Evolutionary conservation across 2,113 vertebrate genomes (phyloP).

Genomic region (Peromyscus maniculatus): DNA sequence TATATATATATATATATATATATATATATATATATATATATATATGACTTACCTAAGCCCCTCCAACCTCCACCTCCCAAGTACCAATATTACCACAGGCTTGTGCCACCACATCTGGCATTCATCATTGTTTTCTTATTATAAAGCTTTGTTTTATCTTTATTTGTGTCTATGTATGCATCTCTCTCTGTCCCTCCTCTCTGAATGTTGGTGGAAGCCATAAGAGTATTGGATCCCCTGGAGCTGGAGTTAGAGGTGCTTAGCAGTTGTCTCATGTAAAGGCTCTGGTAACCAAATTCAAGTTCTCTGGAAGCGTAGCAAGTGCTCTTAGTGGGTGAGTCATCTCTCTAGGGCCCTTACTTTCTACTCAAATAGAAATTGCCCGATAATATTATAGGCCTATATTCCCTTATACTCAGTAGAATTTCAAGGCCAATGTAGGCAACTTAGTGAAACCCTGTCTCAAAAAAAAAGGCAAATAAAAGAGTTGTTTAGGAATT

Average conservation of each 20-base stretch:
- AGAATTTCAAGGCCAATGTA: neutral
- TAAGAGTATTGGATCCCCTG: neutral
- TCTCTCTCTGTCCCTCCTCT: neutral
- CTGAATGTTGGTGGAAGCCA: neutral
- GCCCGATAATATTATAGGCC: neutral
- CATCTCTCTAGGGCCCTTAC: neutral
- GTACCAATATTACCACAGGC: neutral
- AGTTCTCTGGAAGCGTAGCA: neutral
- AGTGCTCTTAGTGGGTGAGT: neutral
- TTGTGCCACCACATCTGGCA: neutral
- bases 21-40: neutral
- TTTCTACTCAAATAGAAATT: neutral
- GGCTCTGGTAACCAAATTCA: neutral
- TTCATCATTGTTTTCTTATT: neutral
- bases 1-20: neutral
- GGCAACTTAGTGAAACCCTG: neutral
- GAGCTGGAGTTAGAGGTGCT: neutral
- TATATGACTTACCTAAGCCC: neutral
- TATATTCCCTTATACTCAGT: neutral
- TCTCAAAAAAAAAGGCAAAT: neutral
- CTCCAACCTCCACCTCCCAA: neutral
- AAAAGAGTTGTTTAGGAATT: neutral
- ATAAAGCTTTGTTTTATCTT: neutral
- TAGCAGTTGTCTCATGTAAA: neutral
- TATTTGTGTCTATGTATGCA: neutral